Evolutionary conservation across 2,888 invertebrate species (phyloP).

Genomic region (Lithodes maja): DNA sequence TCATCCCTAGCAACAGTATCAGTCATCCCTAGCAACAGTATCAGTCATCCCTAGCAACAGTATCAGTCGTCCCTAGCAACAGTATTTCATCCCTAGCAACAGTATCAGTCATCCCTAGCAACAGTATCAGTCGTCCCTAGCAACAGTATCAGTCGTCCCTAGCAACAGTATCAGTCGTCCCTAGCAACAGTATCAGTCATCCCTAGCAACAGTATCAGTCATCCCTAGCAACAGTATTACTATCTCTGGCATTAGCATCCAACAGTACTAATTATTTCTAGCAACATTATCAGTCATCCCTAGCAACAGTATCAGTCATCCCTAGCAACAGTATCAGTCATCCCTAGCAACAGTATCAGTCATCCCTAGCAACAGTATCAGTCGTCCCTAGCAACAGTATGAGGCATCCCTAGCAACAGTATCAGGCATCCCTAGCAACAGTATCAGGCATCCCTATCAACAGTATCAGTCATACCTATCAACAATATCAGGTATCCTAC

Average conservation of each 20-base stretch:
- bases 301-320: neutral
- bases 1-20: neutral
- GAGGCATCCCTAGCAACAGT: neutral
- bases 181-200: neutral
- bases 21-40: neutral
- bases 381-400: neutral
- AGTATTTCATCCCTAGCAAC: neutral
- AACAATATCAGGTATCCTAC: neutral
- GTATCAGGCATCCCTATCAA: neutral
- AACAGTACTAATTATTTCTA: neutral
- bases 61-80: neutral
- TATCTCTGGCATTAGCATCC: neutral
- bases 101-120: neutral
- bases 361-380: neutral
- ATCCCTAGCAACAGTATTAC: neutral
- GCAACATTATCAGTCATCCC: neutral
- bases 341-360: too few species aligned
- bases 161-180: neutral
- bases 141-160: neutral
- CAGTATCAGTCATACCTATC: neutral
- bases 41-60: neutral
- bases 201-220: neutral
- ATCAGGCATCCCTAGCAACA: neutral
- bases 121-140: neutral
- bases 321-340: neutral